Conservation (phyloP, 2,888 invertebrate genomes). For the Lochmaea crataegi region DNA sequence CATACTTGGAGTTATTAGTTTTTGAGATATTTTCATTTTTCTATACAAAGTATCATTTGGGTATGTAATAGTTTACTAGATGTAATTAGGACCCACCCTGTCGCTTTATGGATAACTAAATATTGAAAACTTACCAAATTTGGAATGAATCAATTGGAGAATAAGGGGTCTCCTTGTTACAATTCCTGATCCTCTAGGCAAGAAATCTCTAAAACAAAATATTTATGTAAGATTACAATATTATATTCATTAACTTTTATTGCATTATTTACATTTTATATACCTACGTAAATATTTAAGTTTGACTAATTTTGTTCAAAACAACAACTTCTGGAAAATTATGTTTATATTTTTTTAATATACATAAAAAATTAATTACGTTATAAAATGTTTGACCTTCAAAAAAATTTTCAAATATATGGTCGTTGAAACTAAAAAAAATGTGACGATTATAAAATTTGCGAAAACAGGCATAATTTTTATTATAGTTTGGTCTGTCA, state of each 20-base stretch:
- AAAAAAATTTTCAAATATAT: not conserved
- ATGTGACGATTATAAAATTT: no score
- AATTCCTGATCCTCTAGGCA: constrained; percentile 95
- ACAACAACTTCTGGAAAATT: not conserved
- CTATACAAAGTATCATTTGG: no score
- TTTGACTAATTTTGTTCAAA: not conserved
- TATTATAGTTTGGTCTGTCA: no score
- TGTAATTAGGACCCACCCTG: no score
- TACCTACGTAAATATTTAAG: constrained; percentile 16
- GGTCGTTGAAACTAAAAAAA: not conserved
- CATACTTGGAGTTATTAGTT: no score
- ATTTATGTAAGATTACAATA: constrained; percentile 22
- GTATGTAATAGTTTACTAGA: no score
- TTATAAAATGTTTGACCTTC: not conserved
- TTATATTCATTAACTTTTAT: constrained; percentile 1
- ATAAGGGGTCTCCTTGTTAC: constrained; percentile 97
- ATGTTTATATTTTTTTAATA: not conserved
- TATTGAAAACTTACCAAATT: constrained; percentile 72
- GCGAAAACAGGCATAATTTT: no score
- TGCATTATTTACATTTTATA: not conserved
- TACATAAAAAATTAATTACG: no score
- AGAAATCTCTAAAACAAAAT: constrained; percentile 83
- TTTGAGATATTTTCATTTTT: no score
- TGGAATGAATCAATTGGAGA: constrained; percentile 86
- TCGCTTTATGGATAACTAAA: no score